Conservation (phyloP, 2,113 vertebrate species). For the Dipodomys spectabilis region DNA sequence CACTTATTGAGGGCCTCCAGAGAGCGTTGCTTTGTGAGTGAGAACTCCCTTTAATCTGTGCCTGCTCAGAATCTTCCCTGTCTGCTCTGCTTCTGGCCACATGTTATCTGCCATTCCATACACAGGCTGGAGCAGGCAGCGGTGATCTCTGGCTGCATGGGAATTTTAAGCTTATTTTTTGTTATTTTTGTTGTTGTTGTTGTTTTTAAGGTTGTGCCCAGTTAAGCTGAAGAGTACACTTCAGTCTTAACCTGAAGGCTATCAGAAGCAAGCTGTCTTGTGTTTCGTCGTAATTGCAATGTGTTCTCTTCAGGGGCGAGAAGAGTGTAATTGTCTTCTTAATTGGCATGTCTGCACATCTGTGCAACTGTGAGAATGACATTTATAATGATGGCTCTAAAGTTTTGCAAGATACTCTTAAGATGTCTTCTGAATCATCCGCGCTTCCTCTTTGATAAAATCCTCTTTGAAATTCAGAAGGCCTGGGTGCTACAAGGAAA, state of each 20-base stretch:
- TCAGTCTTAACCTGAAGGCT: neutral
- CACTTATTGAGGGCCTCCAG: neutral
- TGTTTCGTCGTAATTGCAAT: constrained; percentile 37
- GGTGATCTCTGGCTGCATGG: neutral
- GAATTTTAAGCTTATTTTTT: too few species aligned
- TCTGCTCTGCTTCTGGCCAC: neutral
- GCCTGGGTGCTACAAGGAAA: neutral
- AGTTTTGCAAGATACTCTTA: constrained; percentile 4
- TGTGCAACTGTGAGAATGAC: constrained; percentile 13
- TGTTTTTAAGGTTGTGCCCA: neutral
- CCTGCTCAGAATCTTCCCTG: neutral
- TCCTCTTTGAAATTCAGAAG: neutral
- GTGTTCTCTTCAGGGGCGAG: neutral
- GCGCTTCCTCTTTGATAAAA: neutral
- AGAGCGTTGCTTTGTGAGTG: neutral
- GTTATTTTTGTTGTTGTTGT: too few species aligned
- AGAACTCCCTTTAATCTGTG: neutral
- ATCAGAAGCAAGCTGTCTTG: neutral
- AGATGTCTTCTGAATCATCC: neutral
- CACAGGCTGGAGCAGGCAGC: neutral
- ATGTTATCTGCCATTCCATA: neutral
- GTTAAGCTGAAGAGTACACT: neutral
- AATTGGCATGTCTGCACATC: constrained; percentile 59
- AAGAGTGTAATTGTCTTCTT: constrained; percentile 19
- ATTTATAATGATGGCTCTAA: neutral